A percentile compares a stretch with the other conserved stretches of the same genome.
Evolutionary conservation across 2,113 vertebrate genomes (phyloP).

Genomic region (Gracilinanus agilis): DNA sequence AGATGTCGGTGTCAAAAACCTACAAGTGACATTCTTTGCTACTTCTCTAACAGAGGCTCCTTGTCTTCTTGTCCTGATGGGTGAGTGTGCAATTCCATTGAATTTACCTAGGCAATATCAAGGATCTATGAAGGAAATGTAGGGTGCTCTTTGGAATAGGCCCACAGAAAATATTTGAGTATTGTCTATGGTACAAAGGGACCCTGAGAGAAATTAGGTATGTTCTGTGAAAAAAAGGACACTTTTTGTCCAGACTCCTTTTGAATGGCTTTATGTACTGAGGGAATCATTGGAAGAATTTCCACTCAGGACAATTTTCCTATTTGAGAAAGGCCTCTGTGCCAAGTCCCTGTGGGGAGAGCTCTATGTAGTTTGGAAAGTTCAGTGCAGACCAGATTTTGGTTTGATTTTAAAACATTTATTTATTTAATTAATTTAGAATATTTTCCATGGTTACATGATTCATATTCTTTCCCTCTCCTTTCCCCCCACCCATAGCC

Average conservation of each 20-base stretch:
- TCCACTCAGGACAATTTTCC: neutral
- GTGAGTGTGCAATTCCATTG: neutral
- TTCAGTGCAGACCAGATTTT: neutral
- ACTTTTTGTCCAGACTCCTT: neutral
- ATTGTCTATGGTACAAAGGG: neutral
- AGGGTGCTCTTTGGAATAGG: neutral
- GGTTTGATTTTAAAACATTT: too few relatives aligned
- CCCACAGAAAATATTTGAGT: neutral
- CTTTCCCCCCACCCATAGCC: too few relatives aligned
- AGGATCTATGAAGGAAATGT: neutral
- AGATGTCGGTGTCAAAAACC: neutral
- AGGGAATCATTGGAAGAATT: neutral
- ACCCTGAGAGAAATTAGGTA: neutral
- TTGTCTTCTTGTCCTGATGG: neutral
- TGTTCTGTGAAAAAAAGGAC: neutral
- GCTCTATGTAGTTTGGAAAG: neutral
- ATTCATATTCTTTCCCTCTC: too few relatives aligned
- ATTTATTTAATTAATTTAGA: too few relatives aligned
- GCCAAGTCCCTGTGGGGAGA: neutral
- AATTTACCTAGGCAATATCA: neutral
- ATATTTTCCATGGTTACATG: too few relatives aligned
- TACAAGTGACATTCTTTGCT: neutral
- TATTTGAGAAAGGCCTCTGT: neutral
- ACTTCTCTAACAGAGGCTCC: neutral
- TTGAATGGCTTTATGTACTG: neutral